Conservation (phyloP, 2,888 invertebrate genomes). For the Pheosia gnoma region DNA sequence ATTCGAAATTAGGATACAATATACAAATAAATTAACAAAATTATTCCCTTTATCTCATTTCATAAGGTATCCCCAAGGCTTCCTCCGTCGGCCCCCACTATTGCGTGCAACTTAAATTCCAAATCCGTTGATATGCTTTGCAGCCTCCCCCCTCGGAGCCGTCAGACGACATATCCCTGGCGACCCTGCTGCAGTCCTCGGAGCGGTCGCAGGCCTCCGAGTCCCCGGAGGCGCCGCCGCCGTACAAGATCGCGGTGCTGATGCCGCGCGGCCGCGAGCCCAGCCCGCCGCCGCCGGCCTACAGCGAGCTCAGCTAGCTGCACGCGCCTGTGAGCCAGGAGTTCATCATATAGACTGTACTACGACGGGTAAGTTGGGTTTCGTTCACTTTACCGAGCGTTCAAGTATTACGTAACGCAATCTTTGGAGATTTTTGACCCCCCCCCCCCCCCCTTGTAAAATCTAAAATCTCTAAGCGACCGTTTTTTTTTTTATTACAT, state of each 20-base stretch:
- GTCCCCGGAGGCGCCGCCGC: constrained; percentile 85
- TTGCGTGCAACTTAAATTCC: too few species aligned
- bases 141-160: constrained; percentile 57
- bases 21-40: neutral
- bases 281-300: constrained; percentile 87
- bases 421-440: too few species aligned
- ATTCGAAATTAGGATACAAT: too few species aligned
- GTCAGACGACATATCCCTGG: constrained; percentile 67
- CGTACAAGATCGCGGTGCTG: constrained; percentile 92
- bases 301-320: constrained; percentile 89
- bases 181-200: constrained; percentile 56
- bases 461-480: too few species aligned
- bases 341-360: constrained; percentile 65
- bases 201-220: constrained; percentile 42
- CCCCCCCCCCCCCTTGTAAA: too few species aligned
- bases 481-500: too few species aligned
- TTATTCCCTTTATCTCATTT: neutral
- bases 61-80: neutral
- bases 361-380: neutral
- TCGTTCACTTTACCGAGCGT: neutral
- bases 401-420: too few species aligned
- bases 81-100: neutral
- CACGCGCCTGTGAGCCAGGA: constrained; percentile 58
- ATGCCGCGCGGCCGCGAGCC: constrained; percentile 80
- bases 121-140: neutral